A percentile compares a stretch with the other conserved stretches of the same genome.
phyloP scores from a whole-genome alignment of 2,113 vertebrate species.

The Pelusios castaneus region DNA sequence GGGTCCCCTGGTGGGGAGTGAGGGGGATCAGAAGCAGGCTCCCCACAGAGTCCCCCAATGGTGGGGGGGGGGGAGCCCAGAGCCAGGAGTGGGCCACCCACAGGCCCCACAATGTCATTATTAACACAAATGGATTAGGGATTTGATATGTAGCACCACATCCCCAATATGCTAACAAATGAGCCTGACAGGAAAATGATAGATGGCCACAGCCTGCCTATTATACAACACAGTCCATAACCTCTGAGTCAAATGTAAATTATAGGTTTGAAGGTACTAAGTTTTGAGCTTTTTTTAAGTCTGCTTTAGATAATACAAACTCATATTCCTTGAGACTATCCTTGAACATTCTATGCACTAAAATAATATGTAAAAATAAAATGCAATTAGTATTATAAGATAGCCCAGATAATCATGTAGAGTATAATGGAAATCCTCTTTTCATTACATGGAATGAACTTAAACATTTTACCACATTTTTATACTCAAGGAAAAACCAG shows the following conservation, averaged over 20 bases:
- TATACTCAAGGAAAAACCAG: background rate
- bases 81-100: too few relatives aligned
- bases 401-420: background rate
- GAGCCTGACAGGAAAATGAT: background rate
- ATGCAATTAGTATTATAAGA: background rate
- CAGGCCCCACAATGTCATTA: background rate
- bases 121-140: slow-evolving; percentile 47
- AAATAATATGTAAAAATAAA: slow-evolving; percentile 1
- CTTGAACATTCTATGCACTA: background rate
- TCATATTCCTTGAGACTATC: background rate
- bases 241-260: background rate
- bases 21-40: too few relatives aligned
- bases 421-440: background rate
- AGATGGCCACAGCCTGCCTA: background rate
- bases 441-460: background rate
- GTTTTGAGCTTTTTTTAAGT: background rate
- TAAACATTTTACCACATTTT: background rate
- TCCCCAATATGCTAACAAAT: background rate
- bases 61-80: too few relatives aligned
- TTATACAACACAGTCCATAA: background rate
- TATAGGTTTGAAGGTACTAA: background rate
- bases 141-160: slow-evolving; percentile 3
- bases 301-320: background rate
- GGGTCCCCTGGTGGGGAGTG: too few relatives aligned
- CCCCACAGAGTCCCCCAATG: too few relatives aligned